A percentile compares a stretch with the other conserved stretches of the same genome.
Conservation (phyloP, 2,888 invertebrate species). For the Cataglyphis cursor region DNA sequence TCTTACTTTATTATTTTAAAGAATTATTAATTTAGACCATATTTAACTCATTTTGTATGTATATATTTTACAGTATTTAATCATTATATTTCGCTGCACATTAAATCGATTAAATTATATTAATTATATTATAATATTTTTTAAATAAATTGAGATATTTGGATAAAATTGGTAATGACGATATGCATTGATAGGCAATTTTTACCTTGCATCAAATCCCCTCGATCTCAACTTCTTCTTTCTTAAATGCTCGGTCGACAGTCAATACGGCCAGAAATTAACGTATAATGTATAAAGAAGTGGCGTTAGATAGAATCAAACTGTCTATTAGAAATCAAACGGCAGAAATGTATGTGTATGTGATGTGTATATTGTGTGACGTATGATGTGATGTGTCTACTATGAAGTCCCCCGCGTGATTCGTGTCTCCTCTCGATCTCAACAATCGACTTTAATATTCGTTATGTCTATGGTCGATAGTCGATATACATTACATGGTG, state of each 20-base stretch:
- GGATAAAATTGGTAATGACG: background rate
- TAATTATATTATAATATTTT: background rate
- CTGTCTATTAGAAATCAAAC: too few species aligned
- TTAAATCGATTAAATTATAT: constrained; percentile 8
- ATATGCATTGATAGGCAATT: background rate
- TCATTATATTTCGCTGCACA: background rate
- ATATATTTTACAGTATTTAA: background rate
- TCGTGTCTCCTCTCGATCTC: background rate
- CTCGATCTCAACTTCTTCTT: background rate
- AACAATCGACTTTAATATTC: background rate
- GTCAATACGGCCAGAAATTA: too few species aligned
- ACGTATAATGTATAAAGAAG: too few species aligned
- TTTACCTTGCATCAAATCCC: background rate
- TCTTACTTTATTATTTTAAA: background rate
- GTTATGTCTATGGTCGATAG: constrained; percentile 13
- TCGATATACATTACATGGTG: background rate
- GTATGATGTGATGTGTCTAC: too few species aligned
- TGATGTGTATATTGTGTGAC: too few species aligned
- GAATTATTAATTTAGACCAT: background rate
- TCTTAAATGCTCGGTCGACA: too few species aligned
- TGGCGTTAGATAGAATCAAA: too few species aligned
- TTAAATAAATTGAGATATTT: background rate
- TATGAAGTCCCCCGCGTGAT: too few species aligned
- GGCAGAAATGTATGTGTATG: too few species aligned
- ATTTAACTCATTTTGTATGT: background rate